Conservation (phyloP, 2,113 vertebrate species). For the Ranitomeya imitator region DNA sequence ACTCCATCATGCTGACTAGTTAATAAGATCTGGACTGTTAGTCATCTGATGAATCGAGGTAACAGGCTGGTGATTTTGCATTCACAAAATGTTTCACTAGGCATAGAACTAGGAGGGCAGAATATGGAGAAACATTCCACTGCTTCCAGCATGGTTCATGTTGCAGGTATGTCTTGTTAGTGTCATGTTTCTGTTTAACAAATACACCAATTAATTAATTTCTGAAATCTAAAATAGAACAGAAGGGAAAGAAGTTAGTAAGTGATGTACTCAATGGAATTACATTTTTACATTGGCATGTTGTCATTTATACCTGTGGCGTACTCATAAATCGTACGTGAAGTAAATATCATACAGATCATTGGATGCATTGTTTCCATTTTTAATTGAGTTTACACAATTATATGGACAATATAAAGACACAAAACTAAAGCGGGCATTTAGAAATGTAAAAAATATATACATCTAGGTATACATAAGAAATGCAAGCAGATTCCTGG, state of each 20-base stretch:
- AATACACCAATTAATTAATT: not conserved
- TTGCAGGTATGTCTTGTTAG: not conserved
- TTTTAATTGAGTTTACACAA: too few species aligned
- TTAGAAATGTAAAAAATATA: too few species aligned
- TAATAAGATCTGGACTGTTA: not conserved
- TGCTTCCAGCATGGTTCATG: not conserved
- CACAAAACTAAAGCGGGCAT: too few species aligned
- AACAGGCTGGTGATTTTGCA: constrained; percentile 1
- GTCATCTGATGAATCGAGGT: not conserved
- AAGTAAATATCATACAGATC: too few species aligned
- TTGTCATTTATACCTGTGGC: not conserved
- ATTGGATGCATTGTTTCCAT: too few species aligned
- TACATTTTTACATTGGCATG: not conserved
- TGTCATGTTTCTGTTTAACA: not conserved
- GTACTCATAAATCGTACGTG: too few species aligned
- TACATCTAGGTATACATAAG: too few species aligned
- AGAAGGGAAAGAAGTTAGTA: not conserved
- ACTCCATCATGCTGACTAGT: constrained; percentile 3
- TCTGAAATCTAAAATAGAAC: not conserved
- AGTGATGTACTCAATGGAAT: not conserved
- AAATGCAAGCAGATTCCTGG: not conserved
- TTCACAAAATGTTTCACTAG: constrained; percentile 9
- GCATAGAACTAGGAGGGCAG: not conserved
- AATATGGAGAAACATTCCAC: not conserved
- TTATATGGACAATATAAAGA: too few species aligned